Base-by-base conservation (phyloP, 2,797 vertebrate genomes). In the Pogonophryne albipinna region DNA sequence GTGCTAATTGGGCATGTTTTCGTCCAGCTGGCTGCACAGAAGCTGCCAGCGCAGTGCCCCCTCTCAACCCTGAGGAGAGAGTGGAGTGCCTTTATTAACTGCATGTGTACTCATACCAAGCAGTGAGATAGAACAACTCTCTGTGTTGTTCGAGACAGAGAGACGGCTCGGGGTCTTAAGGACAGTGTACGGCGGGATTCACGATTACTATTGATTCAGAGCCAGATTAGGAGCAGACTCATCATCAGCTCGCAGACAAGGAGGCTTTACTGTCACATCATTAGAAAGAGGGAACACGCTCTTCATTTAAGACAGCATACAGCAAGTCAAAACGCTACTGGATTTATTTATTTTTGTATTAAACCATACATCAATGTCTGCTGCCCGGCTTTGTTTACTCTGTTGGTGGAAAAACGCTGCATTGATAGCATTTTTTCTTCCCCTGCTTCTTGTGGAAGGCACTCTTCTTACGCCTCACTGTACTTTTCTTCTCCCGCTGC, bases 1-100 rank as follows among this genome's bases (percentile, higher is more conserved):
- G 66, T 62, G 85, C 83, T 89, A 89, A 91, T 89, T 89, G 79
- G 86, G 80, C 85, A 38, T 66, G 80, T 87, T 86, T 89, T 85
- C 73, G 51, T 87, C 75, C 82, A 78, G 71, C 83, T 89, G 84
- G 69, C 87, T 85, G 78, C 74, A 78, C 79, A 76, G 66, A 67
- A 65, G 80, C 77, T 66, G 77, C 60, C 68, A 74, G 57, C 76
- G 83, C 80, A 82, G 76, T 62, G 64, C 69, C 78, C 79, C 76
- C 79, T 86, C 73, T 81, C 64, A 66, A 67, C 55, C 77, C 44
- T 4, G 66, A 88, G 80, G 69, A 83, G 59, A 46, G n/a, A 74
- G 82, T 45, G 7, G 71, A 89, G 71, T 20, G 17, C 45, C 45
- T 85, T 58, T 68, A 76, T 86, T 79, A 83, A 85, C 74, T 74